phyloP scores from a whole-genome alignment of 2,113 vertebrate species.

The Petrocephalus microphthalmus region DNA sequence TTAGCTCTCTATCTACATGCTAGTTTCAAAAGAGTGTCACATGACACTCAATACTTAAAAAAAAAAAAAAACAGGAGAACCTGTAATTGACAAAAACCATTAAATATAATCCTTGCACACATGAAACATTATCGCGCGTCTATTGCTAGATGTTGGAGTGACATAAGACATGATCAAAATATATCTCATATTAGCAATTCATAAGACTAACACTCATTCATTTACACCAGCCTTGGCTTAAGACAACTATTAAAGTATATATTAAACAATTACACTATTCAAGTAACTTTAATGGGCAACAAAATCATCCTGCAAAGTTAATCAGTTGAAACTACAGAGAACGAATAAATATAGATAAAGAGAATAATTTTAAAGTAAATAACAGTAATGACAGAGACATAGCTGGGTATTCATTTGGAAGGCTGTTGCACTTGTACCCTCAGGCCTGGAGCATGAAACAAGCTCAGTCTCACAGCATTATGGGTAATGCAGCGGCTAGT shows the following conservation, averaged over 20 bases:
- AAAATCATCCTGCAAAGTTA: not conserved
- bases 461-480: not conserved
- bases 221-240: not conserved
- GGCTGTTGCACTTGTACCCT: not conserved
- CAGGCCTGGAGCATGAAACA: not conserved
- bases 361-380: not conserved
- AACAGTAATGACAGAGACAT: not conserved
- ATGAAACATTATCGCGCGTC: not conserved
- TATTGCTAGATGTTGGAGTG: not conserved
- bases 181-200: not conserved
- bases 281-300: not conserved
- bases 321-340: not conserved
- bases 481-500: not conserved
- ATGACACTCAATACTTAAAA: not conserved
- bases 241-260: not conserved
- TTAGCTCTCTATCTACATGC: not conserved
- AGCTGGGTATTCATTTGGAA: not conserved
- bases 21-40: not conserved
- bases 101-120: not conserved
- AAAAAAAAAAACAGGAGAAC: not conserved
- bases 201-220: not conserved
- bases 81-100: not conserved
- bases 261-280: not conserved
- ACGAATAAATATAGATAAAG: not conserved
- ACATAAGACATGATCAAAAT: not conserved